phyloP scores from a whole-genome alignment of 2,797 vertebrate genomes.

The Meriones psammophilus region DNA sequence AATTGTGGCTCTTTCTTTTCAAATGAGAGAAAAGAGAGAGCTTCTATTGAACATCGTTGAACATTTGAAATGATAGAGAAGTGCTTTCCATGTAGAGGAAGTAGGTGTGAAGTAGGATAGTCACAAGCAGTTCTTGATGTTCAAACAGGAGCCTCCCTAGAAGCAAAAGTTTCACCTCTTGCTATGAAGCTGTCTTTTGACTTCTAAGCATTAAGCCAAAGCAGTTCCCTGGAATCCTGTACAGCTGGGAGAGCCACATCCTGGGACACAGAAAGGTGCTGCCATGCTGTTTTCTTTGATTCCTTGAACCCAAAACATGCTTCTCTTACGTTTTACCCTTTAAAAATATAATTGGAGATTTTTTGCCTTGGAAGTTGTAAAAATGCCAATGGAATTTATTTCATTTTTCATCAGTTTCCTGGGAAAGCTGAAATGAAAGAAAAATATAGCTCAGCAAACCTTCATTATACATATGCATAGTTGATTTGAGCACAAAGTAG shows the following conservation, averaged over 20 bases:
- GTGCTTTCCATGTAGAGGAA: background rate
- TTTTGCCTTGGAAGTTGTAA: conserved; percentile 30
- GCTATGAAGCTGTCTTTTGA: background rate
- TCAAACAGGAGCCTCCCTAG: background rate
- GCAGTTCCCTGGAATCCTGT: background rate
- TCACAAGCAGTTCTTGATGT: background rate
- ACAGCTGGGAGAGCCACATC: background rate
- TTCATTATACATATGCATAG: background rate
- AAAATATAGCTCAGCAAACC: conserved; percentile 47
- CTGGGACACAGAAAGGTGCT: background rate
- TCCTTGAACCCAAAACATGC: background rate
- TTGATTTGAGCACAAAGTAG: conserved; percentile 34
- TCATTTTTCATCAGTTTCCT: conserved; percentile 55
- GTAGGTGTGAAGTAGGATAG: background rate
- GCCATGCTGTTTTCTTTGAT: background rate
- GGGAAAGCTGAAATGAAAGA: conserved; percentile 16
- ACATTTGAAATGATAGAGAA: background rate
- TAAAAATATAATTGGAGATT: background rate
- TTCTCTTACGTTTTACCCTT: background rate
- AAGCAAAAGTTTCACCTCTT: background rate
- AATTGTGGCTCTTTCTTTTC: background rate
- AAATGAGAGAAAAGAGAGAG: background rate
- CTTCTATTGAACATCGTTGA: background rate
- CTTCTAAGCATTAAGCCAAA: background rate
- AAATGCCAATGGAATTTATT: conserved; percentile 3